A percentile compares a stretch with the other conserved stretches of the same genome.
phyloP scores from a whole-genome alignment of 2,888 invertebrate genomes.

The Drosophila percnosoma region DNA sequence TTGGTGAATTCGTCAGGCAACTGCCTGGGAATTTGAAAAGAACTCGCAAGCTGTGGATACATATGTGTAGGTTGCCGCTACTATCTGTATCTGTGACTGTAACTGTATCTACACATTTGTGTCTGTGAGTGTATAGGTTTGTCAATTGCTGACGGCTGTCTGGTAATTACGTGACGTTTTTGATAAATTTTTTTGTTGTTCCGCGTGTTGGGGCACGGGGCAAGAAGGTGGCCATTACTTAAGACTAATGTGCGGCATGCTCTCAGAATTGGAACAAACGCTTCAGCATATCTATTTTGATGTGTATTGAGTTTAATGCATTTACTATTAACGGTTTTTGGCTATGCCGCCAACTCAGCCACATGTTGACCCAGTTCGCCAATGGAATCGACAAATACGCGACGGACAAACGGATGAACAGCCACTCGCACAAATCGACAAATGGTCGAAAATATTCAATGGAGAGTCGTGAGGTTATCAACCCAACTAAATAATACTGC shows the following conservation, averaged over 20 bases:
- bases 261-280: slow-evolving; percentile 76
- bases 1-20: slow-evolving; percentile 66
- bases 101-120: slow-evolving; percentile 4
- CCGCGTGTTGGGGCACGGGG: slow-evolving; percentile 61
- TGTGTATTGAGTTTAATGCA: slow-evolving; percentile 64
- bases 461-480: slow-evolving; percentile 63
- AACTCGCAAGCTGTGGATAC: slow-evolving; percentile 37
- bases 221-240: slow-evolving; percentile 58
- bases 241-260: slow-evolving; percentile 73
- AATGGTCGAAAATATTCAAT: slow-evolving; percentile 3
- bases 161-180: slow-evolving; percentile 79
- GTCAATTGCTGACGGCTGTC: slow-evolving; percentile 61
- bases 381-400: slow-evolving; percentile 72
- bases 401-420: slow-evolving; percentile 11
- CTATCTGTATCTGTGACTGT: slow-evolving; percentile 26
- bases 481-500: slow-evolving; percentile 56
- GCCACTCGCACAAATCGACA: background rate
- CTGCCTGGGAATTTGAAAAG: slow-evolving; percentile 70
- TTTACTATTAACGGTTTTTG: slow-evolving; percentile 75
- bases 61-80: slow-evolving; percentile 17
- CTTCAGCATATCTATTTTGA: slow-evolving; percentile 26
- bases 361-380: slow-evolving; percentile 73
- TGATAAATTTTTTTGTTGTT: slow-evolving; percentile 63
- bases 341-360: slow-evolving; percentile 41
- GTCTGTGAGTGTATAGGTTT: slow-evolving; percentile 28